Base-by-base conservation (phyloP, 2,797 vertebrate species). In the Sebastiscus tertius region DNA sequence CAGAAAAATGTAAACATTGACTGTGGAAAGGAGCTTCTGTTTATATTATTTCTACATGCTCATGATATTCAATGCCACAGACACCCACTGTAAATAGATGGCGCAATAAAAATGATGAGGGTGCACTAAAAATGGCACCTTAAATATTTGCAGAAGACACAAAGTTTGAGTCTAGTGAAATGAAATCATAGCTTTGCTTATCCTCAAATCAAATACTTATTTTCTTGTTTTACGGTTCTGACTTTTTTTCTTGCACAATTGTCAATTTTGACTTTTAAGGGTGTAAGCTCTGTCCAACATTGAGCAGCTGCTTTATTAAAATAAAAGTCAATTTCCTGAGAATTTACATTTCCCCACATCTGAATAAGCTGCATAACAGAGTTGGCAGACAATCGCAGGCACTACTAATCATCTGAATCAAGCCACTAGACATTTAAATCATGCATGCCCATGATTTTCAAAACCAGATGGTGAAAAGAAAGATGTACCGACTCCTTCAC, bases 291-390 rank as follows among this genome's bases (percentile, higher is more conserved):
- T 58, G 56, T 56, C 16, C n/a, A 59, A 64, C 31, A 72, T 9
- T 5, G 26, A 73, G 72, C 75, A 88, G 67, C 59, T 52, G 33
- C 75, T 72, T 42, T 58, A 66, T 42, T 46, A 22, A 79, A 83
- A 83, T 77, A 59, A 75, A 89, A 67, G 59, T 75, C 22, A 77
- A 22, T 74, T 90, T 92, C 90, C 91, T 93, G 88, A 93, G 87
- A 89, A 83, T 84, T 71, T 76, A 86, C 77, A 84, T 75, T 81
- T 36, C 62, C 75, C 69, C 31, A 75, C 26, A 3, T 88, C 27
- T 58, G 29, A 82, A 77, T 55, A 80, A 67, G 58, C 75, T 77
- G 66, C 29, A 62, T 33, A 69, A 76, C 52, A 62, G 70, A 70
- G 42, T 75, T 81, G 73, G 80, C 75, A 80, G 71, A 86, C 55